Conservation (phyloP, 2,113 vertebrate species). For the Aldabrachelys gigantea region DNA sequence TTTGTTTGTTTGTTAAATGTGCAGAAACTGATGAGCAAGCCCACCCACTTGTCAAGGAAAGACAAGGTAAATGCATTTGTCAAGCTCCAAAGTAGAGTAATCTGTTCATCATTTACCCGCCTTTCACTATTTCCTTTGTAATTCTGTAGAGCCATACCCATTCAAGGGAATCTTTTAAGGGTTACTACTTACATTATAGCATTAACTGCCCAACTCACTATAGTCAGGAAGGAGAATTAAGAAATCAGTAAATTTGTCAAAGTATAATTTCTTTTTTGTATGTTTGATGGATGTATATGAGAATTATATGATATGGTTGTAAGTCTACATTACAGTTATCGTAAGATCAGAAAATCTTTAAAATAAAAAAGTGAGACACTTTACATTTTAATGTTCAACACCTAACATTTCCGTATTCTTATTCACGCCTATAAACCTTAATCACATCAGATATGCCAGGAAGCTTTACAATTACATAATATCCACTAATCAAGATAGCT, state of each 20-base stretch:
- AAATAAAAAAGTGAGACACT: background rate
- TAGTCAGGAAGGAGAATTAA: background rate
- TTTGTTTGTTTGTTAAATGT: background rate
- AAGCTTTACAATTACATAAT: background rate
- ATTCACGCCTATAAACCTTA: conserved; percentile 16
- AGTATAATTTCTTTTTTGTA: background rate
- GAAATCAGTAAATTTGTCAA: background rate
- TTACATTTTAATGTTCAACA: background rate
- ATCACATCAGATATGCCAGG: background rate
- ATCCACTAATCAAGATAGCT: background rate
- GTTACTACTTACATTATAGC: background rate
- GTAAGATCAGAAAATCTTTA: conserved; percentile 21
- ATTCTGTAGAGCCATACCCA: background rate
- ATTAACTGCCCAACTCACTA: background rate
- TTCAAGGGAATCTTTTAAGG: background rate
- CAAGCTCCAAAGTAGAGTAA: background rate
- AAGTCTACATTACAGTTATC: background rate
- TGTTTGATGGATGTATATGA: background rate
- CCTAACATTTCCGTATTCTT: background rate
- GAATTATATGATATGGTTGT: background rate
- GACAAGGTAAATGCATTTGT: background rate
- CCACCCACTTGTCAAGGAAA: background rate
- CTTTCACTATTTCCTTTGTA: background rate
- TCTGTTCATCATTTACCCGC: background rate
- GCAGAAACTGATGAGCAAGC: background rate